These are phyloP conservation scores for Etia nguti DNA, from an alignment of 2,113 vertebrate genomes.

Conservation along the genomic window DNA sequence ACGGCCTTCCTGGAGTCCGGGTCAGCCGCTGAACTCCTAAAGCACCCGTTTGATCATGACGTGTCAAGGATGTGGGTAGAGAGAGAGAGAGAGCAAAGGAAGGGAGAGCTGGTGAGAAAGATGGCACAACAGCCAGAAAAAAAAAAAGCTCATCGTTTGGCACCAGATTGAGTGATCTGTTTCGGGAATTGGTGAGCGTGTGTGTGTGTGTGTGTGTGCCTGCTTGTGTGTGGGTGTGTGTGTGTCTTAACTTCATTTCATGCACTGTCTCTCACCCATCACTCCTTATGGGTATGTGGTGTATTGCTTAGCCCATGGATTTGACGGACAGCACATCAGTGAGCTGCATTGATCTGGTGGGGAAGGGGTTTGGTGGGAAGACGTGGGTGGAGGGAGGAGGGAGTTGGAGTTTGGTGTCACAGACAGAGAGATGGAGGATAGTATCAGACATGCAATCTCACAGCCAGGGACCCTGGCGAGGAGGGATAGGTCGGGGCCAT, in stretches of 20 bases:
- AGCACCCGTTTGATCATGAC: constrained; percentile 68
- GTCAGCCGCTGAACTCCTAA: constrained; percentile 67
- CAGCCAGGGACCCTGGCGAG: constrained; percentile 54
- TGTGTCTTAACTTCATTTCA: constrained; percentile 39
- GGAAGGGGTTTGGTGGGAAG: background rate
- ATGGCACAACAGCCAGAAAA: constrained; percentile 32
- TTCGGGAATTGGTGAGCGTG: constrained; percentile 33
- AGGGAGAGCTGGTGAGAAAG: constrained; percentile 11
- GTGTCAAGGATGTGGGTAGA: constrained; percentile 59
- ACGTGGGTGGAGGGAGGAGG: background rate
- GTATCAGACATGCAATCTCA: constrained; percentile 74
- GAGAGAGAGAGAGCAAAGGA: background rate
- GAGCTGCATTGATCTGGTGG: constrained; percentile 66
- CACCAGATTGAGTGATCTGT: constrained; percentile 54
- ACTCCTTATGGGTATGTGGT: constrained; percentile 45
- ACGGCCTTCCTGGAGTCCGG: constrained; percentile 42
- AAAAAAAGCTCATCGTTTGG: constrained; percentile 36
- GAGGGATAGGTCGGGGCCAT: constrained; percentile 63
- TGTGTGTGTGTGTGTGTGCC: background rate
- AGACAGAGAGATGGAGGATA: constrained; percentile 67
- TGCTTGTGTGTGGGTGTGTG: background rate
- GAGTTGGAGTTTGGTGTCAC: constrained; percentile 56
- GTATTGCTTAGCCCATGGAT: constrained; percentile 58
- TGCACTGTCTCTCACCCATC: constrained; percentile 54
- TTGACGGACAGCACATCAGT: constrained; percentile 68